phyloP scores from a whole-genome alignment of 2,797 vertebrate genomes.

The Tympanoctomys barrerae region DNA sequence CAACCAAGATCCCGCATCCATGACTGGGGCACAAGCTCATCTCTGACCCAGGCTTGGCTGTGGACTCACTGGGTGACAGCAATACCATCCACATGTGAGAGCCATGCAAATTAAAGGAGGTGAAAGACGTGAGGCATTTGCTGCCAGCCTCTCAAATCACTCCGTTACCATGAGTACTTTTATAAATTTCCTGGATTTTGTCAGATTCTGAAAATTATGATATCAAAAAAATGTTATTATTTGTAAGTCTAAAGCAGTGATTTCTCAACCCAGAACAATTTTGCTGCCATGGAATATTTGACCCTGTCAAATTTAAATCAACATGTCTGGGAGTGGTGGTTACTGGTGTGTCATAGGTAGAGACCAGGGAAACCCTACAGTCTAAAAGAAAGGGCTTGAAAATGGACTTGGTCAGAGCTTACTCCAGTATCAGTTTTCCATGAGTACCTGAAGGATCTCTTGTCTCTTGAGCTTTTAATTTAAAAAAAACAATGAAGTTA shows the following conservation, averaged over 20 bases:
- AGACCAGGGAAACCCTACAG: not conserved
- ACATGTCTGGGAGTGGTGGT: no score
- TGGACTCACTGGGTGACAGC: not conserved
- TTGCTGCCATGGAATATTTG: not conserved
- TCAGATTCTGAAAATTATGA: not conserved
- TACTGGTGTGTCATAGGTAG: not conserved
- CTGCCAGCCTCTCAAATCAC: fast-evolving
- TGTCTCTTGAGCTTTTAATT: not conserved
- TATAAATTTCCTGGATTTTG: not conserved
- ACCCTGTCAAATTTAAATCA: not conserved
- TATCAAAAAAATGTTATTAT: not conserved
- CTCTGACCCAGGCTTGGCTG: no score
- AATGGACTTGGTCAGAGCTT: not conserved
- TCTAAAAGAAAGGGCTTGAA: not conserved
- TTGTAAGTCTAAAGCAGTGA: not conserved
- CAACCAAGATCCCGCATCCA: fast-evolving
- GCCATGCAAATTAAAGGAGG: not conserved
- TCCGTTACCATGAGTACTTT: not conserved
- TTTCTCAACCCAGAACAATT: not conserved
- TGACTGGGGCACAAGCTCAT: not conserved
- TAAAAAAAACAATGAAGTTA: not conserved
- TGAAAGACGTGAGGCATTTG: not conserved
- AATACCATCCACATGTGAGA: no score
- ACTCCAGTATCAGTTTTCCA: not conserved
- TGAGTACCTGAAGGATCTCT: not conserved